Evolutionary conservation across 2,888 invertebrate genomes (phyloP).

Genomic region (Trissoscelio sp.): DNA sequence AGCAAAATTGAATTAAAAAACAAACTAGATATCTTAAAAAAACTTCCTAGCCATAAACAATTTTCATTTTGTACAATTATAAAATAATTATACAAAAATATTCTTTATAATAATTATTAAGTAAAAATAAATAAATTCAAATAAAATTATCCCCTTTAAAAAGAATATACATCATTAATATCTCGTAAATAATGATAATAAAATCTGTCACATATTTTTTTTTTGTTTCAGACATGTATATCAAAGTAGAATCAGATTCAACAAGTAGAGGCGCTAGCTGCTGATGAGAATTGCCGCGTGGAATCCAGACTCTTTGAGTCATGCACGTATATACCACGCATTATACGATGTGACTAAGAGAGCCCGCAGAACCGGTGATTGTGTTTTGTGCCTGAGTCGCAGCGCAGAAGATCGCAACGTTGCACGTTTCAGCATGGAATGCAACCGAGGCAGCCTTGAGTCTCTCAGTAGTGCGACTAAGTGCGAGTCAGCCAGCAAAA

Average conservation of each 20-base stretch:
- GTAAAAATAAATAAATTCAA: too few relatives aligned
- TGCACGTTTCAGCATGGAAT: slow-evolving; percentile 70
- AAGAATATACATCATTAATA: neutral
- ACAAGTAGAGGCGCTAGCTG: slow-evolving; percentile 76
- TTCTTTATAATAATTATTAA: too few relatives aligned
- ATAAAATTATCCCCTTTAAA: too few relatives aligned
- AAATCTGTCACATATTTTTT: slow-evolving; percentile 6
- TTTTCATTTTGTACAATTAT: too few relatives aligned
- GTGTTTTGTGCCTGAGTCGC: slow-evolving; percentile 56
- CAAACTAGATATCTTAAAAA: too few relatives aligned
- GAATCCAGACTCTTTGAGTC: slow-evolving; percentile 66
- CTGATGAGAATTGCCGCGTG: slow-evolving; percentile 75
- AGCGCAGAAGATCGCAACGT: slow-evolving; percentile 56
- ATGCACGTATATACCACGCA: slow-evolving; percentile 62
- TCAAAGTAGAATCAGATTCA: slow-evolving; percentile 60
- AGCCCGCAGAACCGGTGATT: slow-evolving; percentile 63
- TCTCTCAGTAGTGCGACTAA: slow-evolving; percentile 72
- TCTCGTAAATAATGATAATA: neutral
- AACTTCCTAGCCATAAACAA: too few relatives aligned
- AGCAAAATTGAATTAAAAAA: too few relatives aligned
- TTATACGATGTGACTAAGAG: slow-evolving; percentile 65
- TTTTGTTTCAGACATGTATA: slow-evolving; percentile 31
- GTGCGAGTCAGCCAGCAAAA: slow-evolving; percentile 66
- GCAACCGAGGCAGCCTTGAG: slow-evolving; percentile 72
- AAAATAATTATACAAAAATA: too few relatives aligned